These are phyloP conservation scores for Hemithea aestivaria DNA, from an alignment of 2,888 invertebrate species.

Conservation along the genomic window DNA sequence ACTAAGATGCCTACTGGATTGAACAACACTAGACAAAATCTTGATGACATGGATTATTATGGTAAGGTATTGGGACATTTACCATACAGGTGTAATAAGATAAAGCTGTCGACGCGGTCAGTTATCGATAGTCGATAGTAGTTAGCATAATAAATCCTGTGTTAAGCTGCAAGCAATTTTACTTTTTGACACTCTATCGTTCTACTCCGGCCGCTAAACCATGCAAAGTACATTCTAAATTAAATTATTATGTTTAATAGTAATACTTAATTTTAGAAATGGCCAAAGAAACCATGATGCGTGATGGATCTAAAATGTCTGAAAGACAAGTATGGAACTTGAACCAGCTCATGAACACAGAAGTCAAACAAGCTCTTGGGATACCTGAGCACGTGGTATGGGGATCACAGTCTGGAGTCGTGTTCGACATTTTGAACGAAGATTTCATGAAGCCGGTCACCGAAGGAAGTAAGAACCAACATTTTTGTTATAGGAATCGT, in stretches of 20 bases:
- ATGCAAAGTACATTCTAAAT: no score
- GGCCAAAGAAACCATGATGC: constrained; percentile 53
- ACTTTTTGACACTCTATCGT: no score
- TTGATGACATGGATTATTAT: constrained; percentile 20
- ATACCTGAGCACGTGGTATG: constrained; percentile 83
- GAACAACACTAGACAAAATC: constrained; percentile 27
- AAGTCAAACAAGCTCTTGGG: constrained; percentile 82
- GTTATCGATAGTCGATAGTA: no score
- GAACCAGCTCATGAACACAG: constrained; percentile 83
- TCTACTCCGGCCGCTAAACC: no score
- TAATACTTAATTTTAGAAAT: constrained; percentile 55
- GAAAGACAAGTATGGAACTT: constrained; percentile 45
- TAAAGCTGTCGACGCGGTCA: no score
- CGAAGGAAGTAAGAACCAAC: constrained; percentile 56
- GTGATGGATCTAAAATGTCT: constrained; percentile 37
- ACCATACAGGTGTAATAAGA: no score
- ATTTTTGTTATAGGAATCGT: background rate
- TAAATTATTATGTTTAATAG: no score
- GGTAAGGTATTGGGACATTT: constrained; percentile 1
- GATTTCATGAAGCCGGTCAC: constrained; percentile 92
- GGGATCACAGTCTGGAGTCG: constrained; percentile 79
- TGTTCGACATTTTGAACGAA: constrained; percentile 78
- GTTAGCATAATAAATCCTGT: no score
- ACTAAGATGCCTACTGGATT: constrained; percentile 55
- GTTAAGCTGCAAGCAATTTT: no score